These are phyloP conservation scores for Cryptus armator DNA, from an alignment of 2,888 invertebrate genomes.

Conservation along the genomic window DNA sequence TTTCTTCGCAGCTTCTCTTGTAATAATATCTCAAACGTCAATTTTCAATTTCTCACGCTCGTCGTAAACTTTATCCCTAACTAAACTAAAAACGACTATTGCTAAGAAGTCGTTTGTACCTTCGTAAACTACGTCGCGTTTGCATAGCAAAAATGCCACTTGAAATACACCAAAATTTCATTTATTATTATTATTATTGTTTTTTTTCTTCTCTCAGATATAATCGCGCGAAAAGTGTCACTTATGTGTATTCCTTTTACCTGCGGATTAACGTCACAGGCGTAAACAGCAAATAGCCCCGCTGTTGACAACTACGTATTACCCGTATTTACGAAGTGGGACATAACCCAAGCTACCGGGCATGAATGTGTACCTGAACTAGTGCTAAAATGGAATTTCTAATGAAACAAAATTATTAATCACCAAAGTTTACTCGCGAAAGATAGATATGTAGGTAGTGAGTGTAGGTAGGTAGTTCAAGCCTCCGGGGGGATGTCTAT, in stretches of 20 bases:
- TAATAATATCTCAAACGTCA: constrained; percentile 1
- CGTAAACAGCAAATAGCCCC: background rate
- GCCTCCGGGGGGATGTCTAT: constrained; percentile 45
- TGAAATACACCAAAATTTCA: background rate
- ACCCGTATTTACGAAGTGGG: constrained; percentile 39
- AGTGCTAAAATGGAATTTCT: constrained; percentile 58
- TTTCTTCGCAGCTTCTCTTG: background rate
- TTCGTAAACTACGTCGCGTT: background rate
- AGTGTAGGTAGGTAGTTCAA: background rate
- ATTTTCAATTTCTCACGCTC: constrained; percentile 1
- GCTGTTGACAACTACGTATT: background rate
- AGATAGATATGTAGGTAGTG: background rate
- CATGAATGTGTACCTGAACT: constrained; percentile 6
- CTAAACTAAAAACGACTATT: background rate
- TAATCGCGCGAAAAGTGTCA: background rate
- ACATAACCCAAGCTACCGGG: constrained; percentile 15
- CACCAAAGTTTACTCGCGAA: constrained; percentile 57
- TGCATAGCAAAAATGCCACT: background rate
- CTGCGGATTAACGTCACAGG: constrained; percentile 11
- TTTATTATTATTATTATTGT: too few relatives aligned
- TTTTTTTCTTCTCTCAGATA: background rate
- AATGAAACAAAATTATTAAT: constrained; percentile 67
- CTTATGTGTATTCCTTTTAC: background rate
- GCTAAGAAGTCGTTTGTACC: background rate
- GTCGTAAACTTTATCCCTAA: background rate